Base-by-base conservation (phyloP, 2,113 vertebrate genomes). In the Ceyx melanurus region DNA sequence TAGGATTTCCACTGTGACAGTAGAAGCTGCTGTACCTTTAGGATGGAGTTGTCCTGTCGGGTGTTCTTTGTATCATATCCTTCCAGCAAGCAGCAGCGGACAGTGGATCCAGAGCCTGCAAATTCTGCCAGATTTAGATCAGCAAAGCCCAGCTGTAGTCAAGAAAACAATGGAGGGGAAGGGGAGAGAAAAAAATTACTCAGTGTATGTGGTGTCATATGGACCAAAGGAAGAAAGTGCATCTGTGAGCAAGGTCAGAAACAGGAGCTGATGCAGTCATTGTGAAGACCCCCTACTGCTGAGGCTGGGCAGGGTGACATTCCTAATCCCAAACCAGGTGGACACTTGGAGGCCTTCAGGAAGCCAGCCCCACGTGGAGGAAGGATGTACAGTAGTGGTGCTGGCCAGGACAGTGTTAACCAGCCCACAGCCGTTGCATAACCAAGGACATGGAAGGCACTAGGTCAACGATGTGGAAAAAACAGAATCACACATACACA, bases 21-120 rank as follows among this genome's bases (percentile, higher is more conserved):
- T 8, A n/a, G 8, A 2, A 50, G 85, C 75, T 74, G 23, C 20
- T 2, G 81, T 97, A 98, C 99, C 98, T 99, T 99, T 70, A 99
- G 98, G 84, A 99, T 99, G 93, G 99, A 99, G 97, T 99, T 99
- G 97, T 99, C 99, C 97, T 99, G 99, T 51, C 99, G 98, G 1
- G 99, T 99, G 93, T 99, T 99, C 98, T 99, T 99, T 5, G 99
- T 99, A 97, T 99, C 99, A 9, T 99, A 99, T 10, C 99, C 99
- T 95, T 99, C 99, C 95, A 99, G 98, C 92, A 99, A 98, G 92
- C 99, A 99, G 98, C 99, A 99, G 90, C 99, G 99, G 60, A 98
- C 99, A 0, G 98, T 98, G 97, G 98, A 99, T 95, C 99, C 99
- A 6, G 99, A 99, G 93, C 99, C 99, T 0, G 99, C 99, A 85